Conservation (phyloP, 2,888 invertebrate genomes). For the Nebria salina region DNA sequence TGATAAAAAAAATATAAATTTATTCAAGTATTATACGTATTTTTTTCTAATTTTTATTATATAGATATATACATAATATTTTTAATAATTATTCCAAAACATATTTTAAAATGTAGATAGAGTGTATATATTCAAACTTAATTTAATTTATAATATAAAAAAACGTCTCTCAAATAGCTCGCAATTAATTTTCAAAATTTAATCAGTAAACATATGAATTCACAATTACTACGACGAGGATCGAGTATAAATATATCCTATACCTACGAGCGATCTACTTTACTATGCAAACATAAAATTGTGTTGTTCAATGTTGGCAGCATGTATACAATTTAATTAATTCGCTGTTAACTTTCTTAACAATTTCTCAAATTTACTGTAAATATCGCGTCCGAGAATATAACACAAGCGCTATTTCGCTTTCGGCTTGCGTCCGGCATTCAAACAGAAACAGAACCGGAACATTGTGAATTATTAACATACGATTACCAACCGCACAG, state of each 20-base stretch:
- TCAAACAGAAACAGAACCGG: neutral
- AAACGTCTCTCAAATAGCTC: neutral
- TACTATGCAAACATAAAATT: constrained; percentile 12
- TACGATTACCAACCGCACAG: neutral
- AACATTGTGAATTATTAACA: constrained; percentile 1
- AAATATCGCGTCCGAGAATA: constrained; percentile 23
- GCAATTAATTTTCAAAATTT: neutral
- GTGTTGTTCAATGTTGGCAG: constrained; percentile 15
- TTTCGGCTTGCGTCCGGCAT: neutral
- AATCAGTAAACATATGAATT: neutral
- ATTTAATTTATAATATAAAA: neutral
- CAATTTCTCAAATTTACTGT: constrained; percentile 37
- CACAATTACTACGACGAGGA: neutral
- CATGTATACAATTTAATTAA: constrained; percentile 39
- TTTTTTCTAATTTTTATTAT: too few species aligned
- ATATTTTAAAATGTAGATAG: too few species aligned
- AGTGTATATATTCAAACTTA: neutral
- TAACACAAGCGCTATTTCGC: neutral
- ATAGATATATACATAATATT: too few species aligned
- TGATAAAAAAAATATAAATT: too few species aligned
- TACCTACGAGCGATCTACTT: neutral
- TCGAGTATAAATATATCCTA: neutral
- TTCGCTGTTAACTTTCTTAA: constrained; percentile 37
- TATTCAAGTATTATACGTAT: too few species aligned
- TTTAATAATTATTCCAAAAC: too few species aligned